Evolutionary conservation across 2,888 invertebrate genomes (phyloP), one percentile per base, ranked within the genome.

Genomic region (Agrenia bidenticulata): DNA sequence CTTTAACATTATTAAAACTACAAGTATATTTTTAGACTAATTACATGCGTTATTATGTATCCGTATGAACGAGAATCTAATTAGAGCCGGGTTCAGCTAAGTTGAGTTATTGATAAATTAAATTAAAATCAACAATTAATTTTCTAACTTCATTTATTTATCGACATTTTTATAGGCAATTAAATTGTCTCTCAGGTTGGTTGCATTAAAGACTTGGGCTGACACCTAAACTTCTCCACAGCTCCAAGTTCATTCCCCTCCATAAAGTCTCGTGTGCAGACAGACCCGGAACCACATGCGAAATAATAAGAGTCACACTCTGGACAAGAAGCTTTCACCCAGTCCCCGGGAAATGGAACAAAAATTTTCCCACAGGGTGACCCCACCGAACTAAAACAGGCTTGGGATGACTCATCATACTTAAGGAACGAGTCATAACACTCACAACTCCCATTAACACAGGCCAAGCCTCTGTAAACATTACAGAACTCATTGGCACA

Each of bases 401-500:
- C 41, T 23, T 51, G 51, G 2, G 58, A 23, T 9, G 42, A 17
- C 19, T 59, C 63, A 23, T 67, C 67, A 50, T 64, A 67, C 49
- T 61, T 64, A n/a, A 67, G 32, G 24, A 67, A 67, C 11, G 67
- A 67, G 51, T 67, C 67, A 27, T 64, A 64, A 21, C 67, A 67
- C 4, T 50, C 37, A 23, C 67, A 67, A 23, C 37, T 67, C 19
- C 37, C 50, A 21, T 64, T 64, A 15, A 64, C 53, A 37, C 67
- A 67, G 11, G 67, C 63, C 7, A 67, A 54, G 7, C 64, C 67
- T 11, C 64, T 17, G 23, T 63, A 67, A 15, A 67, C 67, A 32
- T 67, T 67, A 49, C 67, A 67, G 42, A 67, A 64, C 32, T 67
- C 67, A 51, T 67, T 67, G 27, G 45, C n/a, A 54, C 67, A 67